A percentile compares a stretch with the other conserved stretches of the same genome.
Evolutionary conservation across 2,113 vertebrate genomes (phyloP).

Genomic region (Lathamus discolor): DNA sequence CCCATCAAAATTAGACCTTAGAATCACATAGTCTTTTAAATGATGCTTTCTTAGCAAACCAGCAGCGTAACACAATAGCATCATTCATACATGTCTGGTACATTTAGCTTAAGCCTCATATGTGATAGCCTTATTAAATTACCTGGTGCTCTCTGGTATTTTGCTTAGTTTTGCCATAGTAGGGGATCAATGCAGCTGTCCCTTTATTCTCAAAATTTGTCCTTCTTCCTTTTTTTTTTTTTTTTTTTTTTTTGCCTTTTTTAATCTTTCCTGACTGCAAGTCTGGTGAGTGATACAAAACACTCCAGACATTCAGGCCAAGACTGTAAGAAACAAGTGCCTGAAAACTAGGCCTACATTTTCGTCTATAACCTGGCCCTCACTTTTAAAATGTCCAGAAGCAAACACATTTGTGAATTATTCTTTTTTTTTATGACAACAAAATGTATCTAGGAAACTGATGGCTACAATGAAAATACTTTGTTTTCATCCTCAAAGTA

Average conservation of each 20-base stretch:
- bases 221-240: background rate
- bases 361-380: background rate
- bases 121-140: constrained; percentile 51
- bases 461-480: background rate
- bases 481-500: background rate
- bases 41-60: background rate
- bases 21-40: background rate
- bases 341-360: background rate
- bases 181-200: constrained; percentile 45
- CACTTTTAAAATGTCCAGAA: background rate
- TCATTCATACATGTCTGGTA: constrained; percentile 10
- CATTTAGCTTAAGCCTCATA: background rate
- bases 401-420: background rate
- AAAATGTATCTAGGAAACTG: background rate
- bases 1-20: background rate
- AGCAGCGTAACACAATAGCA: constrained; percentile 8
- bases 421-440: background rate
- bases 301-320: background rate
- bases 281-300: background rate
- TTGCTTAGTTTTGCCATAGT: constrained; percentile 16
- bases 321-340: background rate
- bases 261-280: background rate
- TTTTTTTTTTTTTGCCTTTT: background rate
- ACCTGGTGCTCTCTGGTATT: constrained; percentile 23
- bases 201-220: background rate